A percentile compares a stretch with the other conserved stretches of the same genome.
phyloP scores from a whole-genome alignment of 1,140 invertebrate species.

The Sarcophaga bullata region DNA sequence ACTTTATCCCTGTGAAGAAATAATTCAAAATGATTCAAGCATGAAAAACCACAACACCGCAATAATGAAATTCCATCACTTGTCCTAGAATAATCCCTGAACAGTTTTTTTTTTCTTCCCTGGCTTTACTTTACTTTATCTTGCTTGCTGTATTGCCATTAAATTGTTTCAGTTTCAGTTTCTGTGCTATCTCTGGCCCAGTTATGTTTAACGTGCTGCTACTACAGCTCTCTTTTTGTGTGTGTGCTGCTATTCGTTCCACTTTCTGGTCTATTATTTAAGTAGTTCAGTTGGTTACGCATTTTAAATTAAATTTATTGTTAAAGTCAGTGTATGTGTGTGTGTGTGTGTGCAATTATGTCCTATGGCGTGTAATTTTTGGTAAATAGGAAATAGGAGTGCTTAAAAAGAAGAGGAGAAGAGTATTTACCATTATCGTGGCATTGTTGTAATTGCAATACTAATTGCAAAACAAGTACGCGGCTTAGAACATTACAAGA shows the following conservation, averaged over 20 bases:
- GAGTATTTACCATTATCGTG: neutral
- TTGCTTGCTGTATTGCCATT: slow-evolving; percentile 12
- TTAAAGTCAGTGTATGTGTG: neutral
- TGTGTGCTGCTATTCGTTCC: neutral
- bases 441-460: neutral
- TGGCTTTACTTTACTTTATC: neutral
- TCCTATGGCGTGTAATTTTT: too few species aligned
- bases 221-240: neutral
- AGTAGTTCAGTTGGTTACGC: neutral
- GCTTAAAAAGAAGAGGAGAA: neutral
- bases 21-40: slow-evolving; percentile 36
- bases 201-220: neutral
- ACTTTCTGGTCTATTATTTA: neutral
- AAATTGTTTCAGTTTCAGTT: slow-evolving; percentile 10
- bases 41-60: slow-evolving; percentile 32
- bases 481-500: neutral
- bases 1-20: slow-evolving; percentile 19
- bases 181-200: neutral
- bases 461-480: slow-evolving; percentile 4
- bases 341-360: neutral
- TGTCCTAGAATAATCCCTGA: slow-evolving; percentile 36
- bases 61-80: slow-evolving; percentile 40
- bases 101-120: neutral
- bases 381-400: too few species aligned
- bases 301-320: slow-evolving; percentile 6